Base-by-base conservation (phyloP, 2,888 invertebrate species). In the Apamea crenata region DNA sequence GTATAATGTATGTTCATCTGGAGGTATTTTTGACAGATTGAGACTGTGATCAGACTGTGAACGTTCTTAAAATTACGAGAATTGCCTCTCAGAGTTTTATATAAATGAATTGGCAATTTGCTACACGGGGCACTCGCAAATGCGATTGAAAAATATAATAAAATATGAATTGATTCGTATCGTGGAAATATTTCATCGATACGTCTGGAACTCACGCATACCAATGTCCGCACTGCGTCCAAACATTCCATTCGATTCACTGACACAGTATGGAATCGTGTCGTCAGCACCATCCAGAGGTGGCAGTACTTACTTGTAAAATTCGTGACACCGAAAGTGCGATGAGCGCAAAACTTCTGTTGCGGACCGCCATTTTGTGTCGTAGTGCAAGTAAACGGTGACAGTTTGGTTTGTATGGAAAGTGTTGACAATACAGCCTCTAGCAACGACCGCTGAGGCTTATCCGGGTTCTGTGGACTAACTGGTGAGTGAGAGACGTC, bases 191-290 rank as follows among this genome's bases (percentile, higher is more conserved):
- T 72, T 59, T 72, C 36, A 36, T 69, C 10, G 56, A 68, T n/a
- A 59, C 47, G 10, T 47, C 16, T 66, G 18, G 25, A 44, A 16
- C 68, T 53, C 50, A 71, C 67, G 44, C 73, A 68, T 70, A 72
- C 66, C 29, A 29, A 74, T 53, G 69, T 59, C 87, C 75, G 73
- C 69, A 80, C 12, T 75, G 79, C 79, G 71, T 53, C 63, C 66
- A 53, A 72, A 77, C 56, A 63, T 83, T 71, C 47, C 65, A 61
- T 63, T 79, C 66, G 7, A 66, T 36, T 25, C 25, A 36, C 14
- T 36, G 6, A 66, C 66, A 36, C 25, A 66, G 14, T 36, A 14
- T 25, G 36, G 66, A 66, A 36, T 67, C n/a, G 16, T 16, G n/a
- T 67, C 16, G 4, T 1, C 16, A 16, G 16, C 40, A n/a, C 16